Base-by-base conservation (phyloP, 37 sponge, comb jelly and placozoan genomes). In the Crambe crambe region DNA sequence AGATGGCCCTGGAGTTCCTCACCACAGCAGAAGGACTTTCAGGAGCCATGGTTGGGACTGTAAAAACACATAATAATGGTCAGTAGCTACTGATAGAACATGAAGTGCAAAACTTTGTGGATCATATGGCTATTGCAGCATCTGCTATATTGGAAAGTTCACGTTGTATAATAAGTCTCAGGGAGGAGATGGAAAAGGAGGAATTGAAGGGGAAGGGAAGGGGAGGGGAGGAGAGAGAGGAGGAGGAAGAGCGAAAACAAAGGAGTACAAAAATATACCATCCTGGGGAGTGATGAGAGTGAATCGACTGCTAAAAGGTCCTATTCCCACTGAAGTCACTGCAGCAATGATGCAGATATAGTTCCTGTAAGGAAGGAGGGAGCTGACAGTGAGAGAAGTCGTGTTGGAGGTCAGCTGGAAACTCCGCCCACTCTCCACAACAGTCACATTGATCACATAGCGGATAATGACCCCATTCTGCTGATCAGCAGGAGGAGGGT, bases 321-420 rank as follows among this genome's bases (percentile, higher is more conserved):
- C 83, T 27, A 23, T 43, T 32, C 83, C 83, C 3, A 32, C 27
- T 23, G 47, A 25, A 27, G 29, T 84, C 42, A 42, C 40, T 30
- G 85, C 85, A 40, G 85, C 78, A 29, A 84, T 39, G n/a, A 15
- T 84, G 22, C 67, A 71, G 22, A 68, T 27, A 58, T 84, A 84
- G 37, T 34, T 58, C 36, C 76, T 68, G 78, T 72, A 84, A 17
- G 85, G 85, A 72, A 68, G 85, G 57, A 84, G 71, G 0, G 44
- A 35, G 38, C 25, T 31, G 36, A 54, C 36, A 23, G 47, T 8
- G 6, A 25, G 31, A 15, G 54, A 54, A 25, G 36, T 54, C 40
- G 68, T 37, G 36, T 31, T 30, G 1, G 56, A 42, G 51, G 32
- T 56, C 1, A 3, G 25, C 35, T 15, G 42, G 54, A 54, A 42